These are phyloP conservation scores for Mellilla xanthometata DNA, from an alignment of 2,888 invertebrate genomes.

Conservation along the genomic window DNA sequence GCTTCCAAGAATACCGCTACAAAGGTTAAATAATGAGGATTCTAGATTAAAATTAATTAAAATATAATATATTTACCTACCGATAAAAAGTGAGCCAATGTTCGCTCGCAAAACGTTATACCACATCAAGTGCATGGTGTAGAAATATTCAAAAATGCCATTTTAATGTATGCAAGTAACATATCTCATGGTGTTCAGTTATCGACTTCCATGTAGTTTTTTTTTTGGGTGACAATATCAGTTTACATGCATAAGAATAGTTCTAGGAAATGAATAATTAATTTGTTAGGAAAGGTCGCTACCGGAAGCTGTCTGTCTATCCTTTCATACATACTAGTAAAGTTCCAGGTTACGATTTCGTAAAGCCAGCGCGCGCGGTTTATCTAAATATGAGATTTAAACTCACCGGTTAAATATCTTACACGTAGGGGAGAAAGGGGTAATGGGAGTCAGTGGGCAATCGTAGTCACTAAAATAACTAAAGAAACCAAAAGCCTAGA, in stretches of 20 bases:
- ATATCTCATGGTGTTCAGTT: slow-evolving; percentile 9
- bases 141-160: slow-evolving; percentile 13
- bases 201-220: slow-evolving; percentile 17
- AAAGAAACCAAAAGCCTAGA: too few relatives aligned
- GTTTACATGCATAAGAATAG: slow-evolving; percentile 4
- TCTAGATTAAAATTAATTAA: too few relatives aligned
- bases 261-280: slow-evolving; percentile 5
- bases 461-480: too few relatives aligned
- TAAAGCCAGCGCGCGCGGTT: too few relatives aligned
- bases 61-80: slow-evolving; percentile 5
- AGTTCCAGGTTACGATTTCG: too few relatives aligned
- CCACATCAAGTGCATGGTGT: slow-evolving; percentile 20
- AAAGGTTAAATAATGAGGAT: neutral
- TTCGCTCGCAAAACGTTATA: slow-evolving; percentile 16
- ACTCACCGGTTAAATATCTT: too few relatives aligned
- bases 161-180: slow-evolving; percentile 16
- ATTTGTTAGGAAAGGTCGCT: neutral
- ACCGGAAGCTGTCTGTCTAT: slow-evolving; percentile 1
- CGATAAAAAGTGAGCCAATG: slow-evolving; percentile 14
- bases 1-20: slow-evolving; percentile 31
- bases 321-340: too few relatives aligned
- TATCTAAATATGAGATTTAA: too few relatives aligned
- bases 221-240: slow-evolving; percentile 18
- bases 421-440: too few relatives aligned
- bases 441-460: too few relatives aligned